Evolutionary conservation across 2,797 vertebrate genomes (phyloP), one percentile per base, ranked within the genome.

Genomic region (Argya squamiceps): DNA sequence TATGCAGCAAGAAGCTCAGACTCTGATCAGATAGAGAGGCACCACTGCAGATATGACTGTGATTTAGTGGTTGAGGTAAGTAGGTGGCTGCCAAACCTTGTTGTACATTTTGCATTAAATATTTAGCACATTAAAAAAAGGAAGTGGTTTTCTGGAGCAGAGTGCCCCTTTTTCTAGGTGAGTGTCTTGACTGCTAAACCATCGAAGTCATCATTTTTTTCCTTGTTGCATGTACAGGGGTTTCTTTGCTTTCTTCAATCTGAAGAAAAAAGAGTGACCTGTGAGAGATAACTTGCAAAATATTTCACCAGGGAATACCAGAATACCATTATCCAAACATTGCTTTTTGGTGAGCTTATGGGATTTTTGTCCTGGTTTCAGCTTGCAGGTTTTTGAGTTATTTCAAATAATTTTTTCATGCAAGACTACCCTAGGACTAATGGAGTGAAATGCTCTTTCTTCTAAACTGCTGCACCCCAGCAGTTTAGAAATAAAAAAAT

Each of bases 71-170:
- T 81, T 18, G 18, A 58, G 53, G 50, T 55, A 56, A 43, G 37
- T 6, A 65, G 67, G 41, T 73, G 47, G 52, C 55, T 96, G 95
- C 83, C 95, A 94, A 95, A 90, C 8, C 63, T 43, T 30, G 37
- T 11, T 86, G 70, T 84, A 50, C 77, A 91, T 90, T 92, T 84
- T 69, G 13, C 74, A 70, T 95, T 93, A 95, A 96, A 91, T 95
- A 95, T 95, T 93, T 86, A 97, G 55, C n/a, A 70, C 50, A 16
- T 52, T 6, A 80, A 88, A 84, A 84, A 58, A 90, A 76, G 67
- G 70, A 94, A 89, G 78, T 70, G 30, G 26, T 74, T 96, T 88
- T 84, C 77, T 90, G 92, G 41, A 93, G 55, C 44, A 67, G 34
- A 78, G 15, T 79, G 53, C 30, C 36, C 56, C 30, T 84, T 86